Evolutionary conservation across 1,140 invertebrate genomes (phyloP), one percentile per base, ranked within the genome.

Genomic region (Neelides sp.): DNA sequence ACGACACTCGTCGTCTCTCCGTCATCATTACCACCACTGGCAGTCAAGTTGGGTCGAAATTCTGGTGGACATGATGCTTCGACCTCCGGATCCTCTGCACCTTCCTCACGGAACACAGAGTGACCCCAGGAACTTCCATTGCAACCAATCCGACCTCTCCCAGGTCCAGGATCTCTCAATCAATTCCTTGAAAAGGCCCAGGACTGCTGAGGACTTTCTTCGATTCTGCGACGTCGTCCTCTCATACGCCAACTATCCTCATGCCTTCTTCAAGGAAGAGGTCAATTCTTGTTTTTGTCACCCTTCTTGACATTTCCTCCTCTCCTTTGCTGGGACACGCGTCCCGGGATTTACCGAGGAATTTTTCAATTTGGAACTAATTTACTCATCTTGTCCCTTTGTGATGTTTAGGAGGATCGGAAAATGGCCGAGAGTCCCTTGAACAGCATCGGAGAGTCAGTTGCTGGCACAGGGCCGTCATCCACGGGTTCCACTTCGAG

Each of bases 401-500:
- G n/a, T n/a, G n/a, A n/a, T n/a, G n/a, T n/a, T n/a, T 22, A 30
- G n/a, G 40, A 48, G 2, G 13, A 44, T 8, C n/a, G 50, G 8
- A 58, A 54, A 23, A 30, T 51, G 4, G n/a, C 36, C 7, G 48
- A 50, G 24, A 58, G 52, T 34, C 57, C 57, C 0, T 37, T 58
- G 22, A 59, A 59, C 28, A 59, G 57, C 22, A 42, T 59, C 15
- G 57, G 57, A 2, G 57, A 59, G 32, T 55, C 52, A 2, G 49
- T 50, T 7, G 36, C 44, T 15, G 49, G 57, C 19, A 48, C 50
- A 13, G 36, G 45, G 4, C 55, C 57, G 1, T 43, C 28, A 19
- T 44, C 57, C 0, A 50, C 53, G 7, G 53, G 50, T 22, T 44
- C 40, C 13, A 23, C 41, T 23, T 51, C 53, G 7, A 47, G 45